Percentiles rank a stretch among this genome's conserved stretches.
Conservation (phyloP, 1,140 invertebrate species). For the Protaetia brevitarsis region DNA sequence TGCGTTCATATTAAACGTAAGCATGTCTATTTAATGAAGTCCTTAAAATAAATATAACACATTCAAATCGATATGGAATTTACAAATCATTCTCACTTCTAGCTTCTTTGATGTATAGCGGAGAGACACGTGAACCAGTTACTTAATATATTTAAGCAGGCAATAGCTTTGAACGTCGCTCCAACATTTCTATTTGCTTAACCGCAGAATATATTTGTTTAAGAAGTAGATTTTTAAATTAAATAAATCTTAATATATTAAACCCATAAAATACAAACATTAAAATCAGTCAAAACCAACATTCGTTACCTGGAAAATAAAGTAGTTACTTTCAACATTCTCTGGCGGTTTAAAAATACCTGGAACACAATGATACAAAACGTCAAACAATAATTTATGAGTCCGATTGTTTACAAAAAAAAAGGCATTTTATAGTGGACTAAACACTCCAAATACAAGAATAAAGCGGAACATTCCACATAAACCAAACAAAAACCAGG, state of each 20-base stretch:
- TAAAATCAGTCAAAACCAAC: no score
- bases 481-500: not conserved
- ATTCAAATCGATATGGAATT: no score
- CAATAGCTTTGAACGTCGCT: not conserved
- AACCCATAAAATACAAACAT: no score
- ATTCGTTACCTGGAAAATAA: no score
- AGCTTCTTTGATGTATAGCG: not conserved
- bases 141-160: not conserved
- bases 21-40: no score
- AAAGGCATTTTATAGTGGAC: not conserved
- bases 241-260: no score
- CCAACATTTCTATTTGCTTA: not conserved
- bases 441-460: not conserved
- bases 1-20: no score
- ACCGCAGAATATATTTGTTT: not conserved
- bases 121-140: not conserved
- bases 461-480: not conserved
- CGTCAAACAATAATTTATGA: not conserved
- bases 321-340: no score
- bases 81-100: no score
- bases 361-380: no score
- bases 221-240: not conserved
- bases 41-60: no score
- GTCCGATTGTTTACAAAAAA: not conserved
- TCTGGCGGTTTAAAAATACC: no score